These are phyloP conservation scores for Drosophila funebris DNA, from an alignment of 1,140 invertebrate genomes.

Conservation along the genomic window DNA sequence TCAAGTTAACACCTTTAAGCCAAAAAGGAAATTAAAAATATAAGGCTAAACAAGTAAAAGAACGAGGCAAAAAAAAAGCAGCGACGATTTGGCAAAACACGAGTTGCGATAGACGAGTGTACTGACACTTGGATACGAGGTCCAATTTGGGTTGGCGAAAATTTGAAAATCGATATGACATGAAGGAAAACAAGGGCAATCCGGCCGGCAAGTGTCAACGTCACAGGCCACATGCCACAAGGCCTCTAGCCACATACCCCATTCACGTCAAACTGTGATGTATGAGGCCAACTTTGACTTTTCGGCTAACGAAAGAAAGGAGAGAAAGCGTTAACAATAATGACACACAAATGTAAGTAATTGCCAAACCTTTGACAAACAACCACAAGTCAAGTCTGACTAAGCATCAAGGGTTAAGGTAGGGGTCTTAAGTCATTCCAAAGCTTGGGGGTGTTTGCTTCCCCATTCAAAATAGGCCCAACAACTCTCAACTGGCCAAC, in stretches of 20 bases:
- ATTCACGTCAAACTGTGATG: slow-evolving; percentile 50
- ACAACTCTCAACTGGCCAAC: not conserved
- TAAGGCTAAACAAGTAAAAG: slow-evolving; percentile 22
- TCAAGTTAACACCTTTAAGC: slow-evolving; percentile 80
- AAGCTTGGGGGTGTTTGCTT: not conserved
- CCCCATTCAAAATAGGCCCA: not conserved
- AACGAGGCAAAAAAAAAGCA: slow-evolving; percentile 14
- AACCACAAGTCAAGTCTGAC: slow-evolving; percentile 24
- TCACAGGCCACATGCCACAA: slow-evolving; percentile 34
- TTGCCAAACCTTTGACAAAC: slow-evolving; percentile 61
- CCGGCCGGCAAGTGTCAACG: slow-evolving; percentile 33
- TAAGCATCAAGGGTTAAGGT: slow-evolving; percentile 10
- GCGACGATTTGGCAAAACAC: slow-evolving; percentile 68
- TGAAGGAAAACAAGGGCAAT: slow-evolving; percentile 67
- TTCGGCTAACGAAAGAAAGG: slow-evolving; percentile 8
- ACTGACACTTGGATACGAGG: slow-evolving; percentile 73
- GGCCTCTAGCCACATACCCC: slow-evolving; percentile 14
- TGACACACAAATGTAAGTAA: slow-evolving; percentile 61
- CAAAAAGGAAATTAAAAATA: slow-evolving; percentile 49
- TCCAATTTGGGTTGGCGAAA: slow-evolving; percentile 53
- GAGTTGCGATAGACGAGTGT: slow-evolving; percentile 61
- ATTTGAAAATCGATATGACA: slow-evolving; percentile 78
- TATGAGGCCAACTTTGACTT: slow-evolving; percentile 66
- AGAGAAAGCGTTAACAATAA: slow-evolving; percentile 42
- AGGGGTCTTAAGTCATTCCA: not conserved